These are phyloP conservation scores for Nymphalis polychloros DNA, from an alignment of 2,888 invertebrate genomes.

Conservation along the genomic window DNA sequence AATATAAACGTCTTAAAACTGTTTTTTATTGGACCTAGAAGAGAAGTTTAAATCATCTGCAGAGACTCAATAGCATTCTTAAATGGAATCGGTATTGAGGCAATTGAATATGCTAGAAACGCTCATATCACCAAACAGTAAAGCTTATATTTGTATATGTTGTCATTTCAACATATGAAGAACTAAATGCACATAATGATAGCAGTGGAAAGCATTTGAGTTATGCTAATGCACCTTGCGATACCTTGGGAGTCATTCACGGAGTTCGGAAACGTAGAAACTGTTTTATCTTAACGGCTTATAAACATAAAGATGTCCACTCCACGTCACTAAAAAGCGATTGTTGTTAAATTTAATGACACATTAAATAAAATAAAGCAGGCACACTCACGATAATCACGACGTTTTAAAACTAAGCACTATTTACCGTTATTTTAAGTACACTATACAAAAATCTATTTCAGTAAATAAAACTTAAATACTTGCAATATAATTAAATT, in stretches of 20 bases:
- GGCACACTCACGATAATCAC: slow-evolving; percentile 64
- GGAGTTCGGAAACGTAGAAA: slow-evolving; percentile 49
- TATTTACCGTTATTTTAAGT: slow-evolving; percentile 34
- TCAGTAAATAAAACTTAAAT: slow-evolving; percentile 7
- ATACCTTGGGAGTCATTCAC: slow-evolving; percentile 44
- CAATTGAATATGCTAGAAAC: background rate
- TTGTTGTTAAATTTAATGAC: slow-evolving; percentile 78
- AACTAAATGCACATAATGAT: slow-evolving; percentile 43
- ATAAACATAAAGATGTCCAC: slow-evolving; percentile 75
- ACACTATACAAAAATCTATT: slow-evolving; percentile 15
- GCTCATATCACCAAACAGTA: background rate
- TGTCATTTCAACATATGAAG: slow-evolving; percentile 26
- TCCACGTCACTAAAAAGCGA: slow-evolving; percentile 72
- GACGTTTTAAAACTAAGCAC: slow-evolving; percentile 44
- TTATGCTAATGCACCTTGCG: slow-evolving; percentile 48
- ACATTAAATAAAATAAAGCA: slow-evolving; percentile 71
- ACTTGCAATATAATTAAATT: background rate
- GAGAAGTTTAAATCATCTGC: background rate
- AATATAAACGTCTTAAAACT: background rate
- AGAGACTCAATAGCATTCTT: background rate
- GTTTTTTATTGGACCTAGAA: background rate
- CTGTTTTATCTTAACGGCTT: slow-evolving; percentile 69
- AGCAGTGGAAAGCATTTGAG: slow-evolving; percentile 45
- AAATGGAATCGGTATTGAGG: background rate
- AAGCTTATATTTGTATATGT: slow-evolving; percentile 12